Base-by-base conservation (phyloP, 2,113 vertebrate genomes). In the Amblyopsis rosae region DNA sequence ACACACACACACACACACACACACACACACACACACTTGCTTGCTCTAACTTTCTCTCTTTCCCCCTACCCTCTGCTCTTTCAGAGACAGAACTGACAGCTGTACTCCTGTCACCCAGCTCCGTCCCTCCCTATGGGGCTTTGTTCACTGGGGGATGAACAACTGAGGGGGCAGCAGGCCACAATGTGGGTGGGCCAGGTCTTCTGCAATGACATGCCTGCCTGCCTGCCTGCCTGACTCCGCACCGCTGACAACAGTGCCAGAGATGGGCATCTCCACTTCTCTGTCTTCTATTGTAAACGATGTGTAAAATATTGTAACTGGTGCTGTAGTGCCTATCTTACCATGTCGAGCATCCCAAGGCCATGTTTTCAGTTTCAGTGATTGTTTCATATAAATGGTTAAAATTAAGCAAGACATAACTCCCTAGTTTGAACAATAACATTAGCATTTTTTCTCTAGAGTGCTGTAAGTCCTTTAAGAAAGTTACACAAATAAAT, bases 121-220 rank as follows among this genome's bases (percentile, higher is more conserved):
- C 12, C 0, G 35, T 61, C 67, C 67, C 66, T 77, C 78, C 80
- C 72, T 82, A 73, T 73, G 70, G 33, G 63, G 75, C 88, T 87
- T 92, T 93, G 90, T 90, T 90, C 76, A n/a, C 65, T 16, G 73
- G 69, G 59, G 83, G 77, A 69, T 57, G 75, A 83, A 75, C 86
- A 79, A 87, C 85, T 82, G 82, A 89, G 73, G 48, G 67, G 70
- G 81, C 90, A 88, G 86, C 84, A 89, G 87, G 79, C 81, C 72
- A 55, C 88, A 80, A 77, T 84, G 83, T 93, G 92, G 92, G 92
- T 93, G 92, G 92, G 86, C 87, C 77, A 72, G 64, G 79, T 81
- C 75, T 57, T 73, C 78, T 65, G 57, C 75, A 73, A 75, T 53
- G 69, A 65, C 66, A 19, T 66, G 66, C 70, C 73, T 82, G 26